Base-by-base conservation (phyloP, 1,140 invertebrate species). In the Bombus sylvicola region DNA sequence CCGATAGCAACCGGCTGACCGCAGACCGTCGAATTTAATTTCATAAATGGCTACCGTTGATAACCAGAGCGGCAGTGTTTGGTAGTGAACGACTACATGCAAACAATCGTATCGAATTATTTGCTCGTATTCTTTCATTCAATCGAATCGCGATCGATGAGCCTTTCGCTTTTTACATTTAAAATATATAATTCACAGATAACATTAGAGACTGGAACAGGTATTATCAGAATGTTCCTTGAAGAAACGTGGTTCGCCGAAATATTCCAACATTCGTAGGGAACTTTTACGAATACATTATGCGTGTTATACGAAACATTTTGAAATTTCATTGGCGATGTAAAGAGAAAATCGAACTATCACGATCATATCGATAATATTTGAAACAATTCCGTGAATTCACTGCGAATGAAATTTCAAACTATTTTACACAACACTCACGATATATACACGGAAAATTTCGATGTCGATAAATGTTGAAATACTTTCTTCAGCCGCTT, bases 1-100 rank as follows among this genome's bases (percentile, higher is more conserved):
- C 43, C 62, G 72, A 80, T 76, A 59, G 83, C 87, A 86, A 83
- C 72, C 77, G 82, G n/a, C 62, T 43, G 71, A 91, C 87, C 87
- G 77, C 78, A 83, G 84, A 88, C 87, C 85, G 89, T 89, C 89
- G 90, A 93, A 93, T 92, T 92, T 93, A 91, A 93, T 93, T 92
- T 92, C 88, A 84, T 90, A 93, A 92, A 93, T 93, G 87, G 91
- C 88, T 83, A 85, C 79, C 87, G 72, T 66, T 79, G 83, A 77
- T 83, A 71, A 85, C 78, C 83, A 73, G 57, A 41, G 37, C 31
- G 73, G 64, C 22, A 31, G 25, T 74, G 73, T 83, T 73, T 78
- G 74, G 31, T 62, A 83, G 75, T n/a, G 74, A 74, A n/a, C 74
- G 74, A 81, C 6, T 66, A 72, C 75, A 76, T 83, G 59, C 82